These are phyloP conservation scores for Mystacornis crossleyi DNA, from an alignment of 2,113 vertebrate genomes.

Conservation along the genomic window DNA sequence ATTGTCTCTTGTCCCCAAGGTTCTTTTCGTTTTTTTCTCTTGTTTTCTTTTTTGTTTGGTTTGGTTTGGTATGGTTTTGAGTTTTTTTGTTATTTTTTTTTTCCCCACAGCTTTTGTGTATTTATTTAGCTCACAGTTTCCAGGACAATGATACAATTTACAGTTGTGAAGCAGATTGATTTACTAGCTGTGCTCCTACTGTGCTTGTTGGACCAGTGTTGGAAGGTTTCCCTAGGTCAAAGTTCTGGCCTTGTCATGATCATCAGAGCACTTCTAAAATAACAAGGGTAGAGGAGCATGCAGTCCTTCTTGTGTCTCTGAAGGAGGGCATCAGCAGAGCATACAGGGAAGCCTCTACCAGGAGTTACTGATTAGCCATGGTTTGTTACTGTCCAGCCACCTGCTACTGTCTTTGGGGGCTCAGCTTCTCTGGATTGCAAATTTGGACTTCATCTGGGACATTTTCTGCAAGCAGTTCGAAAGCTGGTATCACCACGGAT, in stretches of 20 bases:
- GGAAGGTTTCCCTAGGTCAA: background rate
- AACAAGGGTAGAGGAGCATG: background rate
- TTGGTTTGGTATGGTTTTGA: background rate
- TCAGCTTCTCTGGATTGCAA: background rate
- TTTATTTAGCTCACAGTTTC: background rate
- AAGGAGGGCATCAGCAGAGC: background rate
- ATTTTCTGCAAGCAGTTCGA: background rate
- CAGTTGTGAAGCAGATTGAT: background rate
- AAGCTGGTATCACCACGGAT: background rate
- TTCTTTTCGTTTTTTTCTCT: background rate
- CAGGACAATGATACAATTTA: background rate
- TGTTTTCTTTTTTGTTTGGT: background rate
- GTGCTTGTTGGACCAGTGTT: background rate
- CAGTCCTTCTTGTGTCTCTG: background rate
- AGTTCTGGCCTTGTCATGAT: background rate
- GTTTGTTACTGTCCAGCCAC: background rate
- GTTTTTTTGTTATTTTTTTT: background rate
- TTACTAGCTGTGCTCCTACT: background rate
- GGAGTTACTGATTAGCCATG: background rate
- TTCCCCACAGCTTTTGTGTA: background rate
- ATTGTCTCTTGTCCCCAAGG: accelerated
- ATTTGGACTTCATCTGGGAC: background rate
- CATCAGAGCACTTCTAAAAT: background rate
- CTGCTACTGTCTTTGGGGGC: background rate
- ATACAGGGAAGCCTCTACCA: background rate